Percentiles rank a stretch among this genome's conserved stretches.
Evolutionary conservation across 2,797 vertebrate species (phyloP).

Genomic region (Scolopax rusticola): DNA sequence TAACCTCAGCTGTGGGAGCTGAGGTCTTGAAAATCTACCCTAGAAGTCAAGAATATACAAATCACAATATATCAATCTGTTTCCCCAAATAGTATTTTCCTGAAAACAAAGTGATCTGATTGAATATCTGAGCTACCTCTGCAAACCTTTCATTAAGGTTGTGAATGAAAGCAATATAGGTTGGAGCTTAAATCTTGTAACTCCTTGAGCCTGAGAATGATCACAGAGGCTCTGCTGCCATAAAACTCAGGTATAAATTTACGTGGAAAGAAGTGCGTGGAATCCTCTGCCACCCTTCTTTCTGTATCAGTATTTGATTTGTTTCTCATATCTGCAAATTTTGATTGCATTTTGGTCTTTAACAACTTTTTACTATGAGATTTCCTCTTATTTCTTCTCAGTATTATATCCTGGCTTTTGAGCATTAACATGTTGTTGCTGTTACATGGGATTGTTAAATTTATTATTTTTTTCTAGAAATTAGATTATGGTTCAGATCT

Average conservation of each 20-base stretch:
- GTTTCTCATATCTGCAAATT: neutral
- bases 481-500: neutral
- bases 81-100: conserved; percentile 40
- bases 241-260: neutral
- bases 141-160: neutral
- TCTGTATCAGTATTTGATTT: neutral
- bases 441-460: neutral
- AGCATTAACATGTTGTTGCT: neutral
- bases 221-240: neutral
- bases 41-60: conserved; percentile 27
- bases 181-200: neutral
- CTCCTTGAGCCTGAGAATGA: neutral
- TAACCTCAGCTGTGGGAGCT: neutral
- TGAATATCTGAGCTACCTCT: conserved; percentile 23
- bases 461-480: neutral
- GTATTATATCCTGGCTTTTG: neutral
- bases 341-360: neutral
- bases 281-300: neutral
- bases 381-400: neutral
- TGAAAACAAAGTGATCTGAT: conserved; percentile 24
- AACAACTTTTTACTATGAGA: neutral
- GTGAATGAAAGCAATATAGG: neutral
- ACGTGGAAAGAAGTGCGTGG: neutral
- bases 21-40: neutral
- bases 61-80: conserved; percentile 19